Base-by-base conservation (phyloP, 1,140 invertebrate species). In the Procambarus clarkii region DNA sequence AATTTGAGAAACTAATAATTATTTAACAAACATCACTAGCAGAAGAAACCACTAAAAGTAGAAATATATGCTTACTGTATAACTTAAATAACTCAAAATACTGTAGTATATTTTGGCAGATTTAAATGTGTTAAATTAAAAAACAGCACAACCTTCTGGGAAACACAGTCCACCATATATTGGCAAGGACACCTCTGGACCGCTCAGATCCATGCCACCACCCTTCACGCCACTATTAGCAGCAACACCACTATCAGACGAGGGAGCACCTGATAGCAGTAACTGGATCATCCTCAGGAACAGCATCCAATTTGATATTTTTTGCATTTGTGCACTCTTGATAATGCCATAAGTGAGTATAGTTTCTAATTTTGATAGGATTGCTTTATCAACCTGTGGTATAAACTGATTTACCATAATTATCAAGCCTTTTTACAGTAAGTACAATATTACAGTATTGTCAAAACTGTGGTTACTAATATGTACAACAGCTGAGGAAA, bases 161-260 rank as follows among this genome's bases (percentile, higher is more conserved):
- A 74, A 34, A 74, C 34, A 34, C 24, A 74, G 69, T 4, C 69
- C 69, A 74, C 24, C 1, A 34, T 34, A 74, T 74, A 74, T 34
- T 74, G 69, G 5, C 24, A 9, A 34, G 24, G 24, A 74, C 69
- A 74, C 69, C 69, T 8, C n/a, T 34, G 69, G 69, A 74, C 24
- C 34, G 21, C 64, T 69, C 64, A 69, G 64, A 69, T 69, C 64
- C 64, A 69, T 69, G 69, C 69, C 69, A 74, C 69, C 69, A 74
- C 24, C 69, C 24, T 69, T 74, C 69, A 74, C 69, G 34, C 5
- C 69, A 34, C 18, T 21, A 74, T 9, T 74, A 74, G n/a, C 69
- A 74, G 8, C n/a, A 74, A 21, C 1, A 74, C 7, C 11, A 74
- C 7, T 74, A 74, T 5, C 69, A 74, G 69, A 8, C 8, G 69